Evolutionary conservation across 2,888 invertebrate genomes (phyloP), one percentile per base, ranked within the genome.

Genomic region (Thymelicus sylvestris): DNA sequence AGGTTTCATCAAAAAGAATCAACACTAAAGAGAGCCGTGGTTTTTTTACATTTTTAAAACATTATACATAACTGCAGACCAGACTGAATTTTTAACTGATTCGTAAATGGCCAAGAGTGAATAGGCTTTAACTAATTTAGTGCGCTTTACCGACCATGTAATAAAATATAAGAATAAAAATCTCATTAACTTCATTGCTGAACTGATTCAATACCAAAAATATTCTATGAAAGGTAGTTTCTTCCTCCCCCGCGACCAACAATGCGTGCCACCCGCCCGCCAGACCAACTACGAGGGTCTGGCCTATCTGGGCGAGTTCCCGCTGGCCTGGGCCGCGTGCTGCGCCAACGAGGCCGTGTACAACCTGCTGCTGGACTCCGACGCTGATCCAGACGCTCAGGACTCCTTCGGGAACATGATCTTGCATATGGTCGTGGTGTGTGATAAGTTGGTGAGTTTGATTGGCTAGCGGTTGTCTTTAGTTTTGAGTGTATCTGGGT

Each of bases 381-480:
- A 97, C 1, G 98, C 99, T 0, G 97, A 99, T 90, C 99, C 99
- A 0, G 98, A 99, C 87, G 95, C 96, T n/a, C 97, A 98, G 86
- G 99, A 99, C 87, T 96, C 97, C 0, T 99, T 98, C 83, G 99
- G 99, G 12, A 99, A 99, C 86, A 99, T 98, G 96, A 98, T 99
- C 75, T 94, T 99, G n/a, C 99, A 99, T 86, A 99, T 99, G 98
- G 98, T 99, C 50, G 99, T 99, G 52, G 99, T 99, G 73, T 97
- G 98, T 84, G 98, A 99, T 91, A 99, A 99, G 91, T 92, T 98
- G 94, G 99, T 98, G 90, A 91, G 75, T 52, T 19, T 0, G 7
- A 39, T 3, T 15, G 6, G 7, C 5, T 55, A 7, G 7, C 24
- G 10, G 55, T 8, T 24, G 24, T 8, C 5, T 31, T 7, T 59